phyloP scores from a whole-genome alignment of 2,113 vertebrate genomes.

The Megaceryle torquata region DNA sequence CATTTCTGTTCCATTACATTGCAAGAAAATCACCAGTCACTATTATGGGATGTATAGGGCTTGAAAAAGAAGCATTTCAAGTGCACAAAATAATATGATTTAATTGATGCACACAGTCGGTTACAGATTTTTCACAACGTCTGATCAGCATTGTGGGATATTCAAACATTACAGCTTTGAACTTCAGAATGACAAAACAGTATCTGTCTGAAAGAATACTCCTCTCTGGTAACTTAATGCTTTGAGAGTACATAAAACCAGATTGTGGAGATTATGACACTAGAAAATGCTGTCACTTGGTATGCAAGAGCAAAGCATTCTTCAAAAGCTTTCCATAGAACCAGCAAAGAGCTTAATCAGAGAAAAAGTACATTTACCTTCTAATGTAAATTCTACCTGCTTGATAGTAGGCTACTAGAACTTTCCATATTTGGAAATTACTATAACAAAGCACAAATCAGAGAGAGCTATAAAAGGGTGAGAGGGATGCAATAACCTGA shows the following conservation, averaged over 20 bases:
- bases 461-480: background rate
- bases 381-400: background rate
- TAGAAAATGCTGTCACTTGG: constrained; percentile 41
- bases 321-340: constrained; percentile 48
- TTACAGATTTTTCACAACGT: background rate
- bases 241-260: background rate
- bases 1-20: background rate
- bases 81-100: background rate
- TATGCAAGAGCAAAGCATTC: constrained; percentile 59
- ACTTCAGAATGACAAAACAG: background rate
- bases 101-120: background rate
- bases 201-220: background rate
- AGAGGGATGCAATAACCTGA: background rate
- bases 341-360: constrained; percentile 20
- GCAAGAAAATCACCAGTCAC: background rate
- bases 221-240: background rate
- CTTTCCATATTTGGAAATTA: background rate
- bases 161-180: background rate
- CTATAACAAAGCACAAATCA: background rate
- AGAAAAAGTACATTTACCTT: constrained; percentile 1
- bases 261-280: background rate
- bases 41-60: background rate
- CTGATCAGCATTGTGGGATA: background rate
- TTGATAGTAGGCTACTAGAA: background rate
- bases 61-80: background rate